phyloP scores from a whole-genome alignment of 1,140 invertebrate species.

The Ceratina japonica region DNA sequence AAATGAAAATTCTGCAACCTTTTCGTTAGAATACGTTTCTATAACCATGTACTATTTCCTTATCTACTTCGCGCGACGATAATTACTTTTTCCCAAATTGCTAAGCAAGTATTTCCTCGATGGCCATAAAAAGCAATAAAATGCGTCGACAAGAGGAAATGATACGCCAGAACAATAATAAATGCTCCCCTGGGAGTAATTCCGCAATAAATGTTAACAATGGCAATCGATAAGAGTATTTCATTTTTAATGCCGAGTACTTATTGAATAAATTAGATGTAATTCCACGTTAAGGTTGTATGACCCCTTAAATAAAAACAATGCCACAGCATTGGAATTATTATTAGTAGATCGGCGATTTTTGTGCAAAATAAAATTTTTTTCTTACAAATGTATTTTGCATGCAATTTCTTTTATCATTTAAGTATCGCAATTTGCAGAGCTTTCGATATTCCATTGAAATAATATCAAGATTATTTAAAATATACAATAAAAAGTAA shows the following conservation, averaged over 20 bases:
- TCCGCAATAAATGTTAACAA: constrained; percentile 2
- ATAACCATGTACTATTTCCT: neutral
- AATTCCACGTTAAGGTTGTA: neutral
- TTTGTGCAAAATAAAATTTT: too few species aligned
- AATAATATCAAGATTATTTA: too few species aligned
- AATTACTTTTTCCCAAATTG: neutral
- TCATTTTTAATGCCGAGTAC: constrained; percentile 4
- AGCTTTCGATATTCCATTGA: neutral
- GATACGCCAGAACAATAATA: neutral
- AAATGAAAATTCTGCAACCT: too few species aligned
- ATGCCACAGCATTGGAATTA: too few species aligned
- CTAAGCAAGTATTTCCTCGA: neutral
- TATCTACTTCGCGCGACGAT: neutral
- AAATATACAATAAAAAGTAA: too few species aligned
- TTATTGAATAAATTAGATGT: neutral
- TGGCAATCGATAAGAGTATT: constrained; percentile 7
- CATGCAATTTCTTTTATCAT: too few species aligned
- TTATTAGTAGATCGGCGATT: too few species aligned
- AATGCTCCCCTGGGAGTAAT: too few species aligned
- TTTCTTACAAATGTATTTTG: too few species aligned
- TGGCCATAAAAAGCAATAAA: neutral
- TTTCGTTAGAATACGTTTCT: neutral
- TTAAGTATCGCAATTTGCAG: too few species aligned
- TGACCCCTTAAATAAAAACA: too few species aligned
- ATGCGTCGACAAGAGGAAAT: neutral